Base-by-base conservation (phyloP, 2,797 vertebrate genomes). In the Enteromius argenteus region DNA sequence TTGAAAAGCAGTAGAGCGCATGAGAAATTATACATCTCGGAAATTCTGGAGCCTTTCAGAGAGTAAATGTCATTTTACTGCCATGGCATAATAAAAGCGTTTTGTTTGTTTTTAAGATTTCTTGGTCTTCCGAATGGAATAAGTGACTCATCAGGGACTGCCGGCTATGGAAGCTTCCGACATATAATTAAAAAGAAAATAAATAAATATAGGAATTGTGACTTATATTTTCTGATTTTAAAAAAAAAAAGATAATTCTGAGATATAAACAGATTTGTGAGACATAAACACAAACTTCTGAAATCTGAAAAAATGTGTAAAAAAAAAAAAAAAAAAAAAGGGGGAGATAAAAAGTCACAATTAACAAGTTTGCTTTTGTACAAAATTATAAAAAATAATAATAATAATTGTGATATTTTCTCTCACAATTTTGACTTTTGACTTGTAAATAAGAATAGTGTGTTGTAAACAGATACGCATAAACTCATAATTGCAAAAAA, bases 1-100 rank as follows among this genome's bases (percentile, higher is more conserved):
- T 72, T 86, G 73, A 84, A 67, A 80, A 78, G 81, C 73, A 78
- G 37, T 69, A 42, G 80, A 72, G 56, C 42, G 30, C 64, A 79
- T 79, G 75, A 69, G 75, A 73, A 51, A 64, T 77, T 35, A 39
- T 35, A 84, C 23, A 46, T 79, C 75, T n/a, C 7, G 3, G 15
- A 67, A 27, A 66, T 30, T 74, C 44, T 74, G 71, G 56, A 75
- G 60, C 21, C 30, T 3, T 51, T 67, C 9, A 8, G 14, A 66
- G 71, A 73, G 64, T 37, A 62, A 81, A 73, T 51, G 62, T 51
- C 30, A 67, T 39, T 68, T 81, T 35, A 37, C 32, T 69, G 78
- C 42, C 80, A 49, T 71, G 9, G 19, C 71, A 67, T 15, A 30
- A 75, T 72, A 67, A 39, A 69, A 39, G 27, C 5, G 23, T 23